phyloP scores from a whole-genome alignment of 2,888 invertebrate genomes.

The Netelia fuscicornis region DNA sequence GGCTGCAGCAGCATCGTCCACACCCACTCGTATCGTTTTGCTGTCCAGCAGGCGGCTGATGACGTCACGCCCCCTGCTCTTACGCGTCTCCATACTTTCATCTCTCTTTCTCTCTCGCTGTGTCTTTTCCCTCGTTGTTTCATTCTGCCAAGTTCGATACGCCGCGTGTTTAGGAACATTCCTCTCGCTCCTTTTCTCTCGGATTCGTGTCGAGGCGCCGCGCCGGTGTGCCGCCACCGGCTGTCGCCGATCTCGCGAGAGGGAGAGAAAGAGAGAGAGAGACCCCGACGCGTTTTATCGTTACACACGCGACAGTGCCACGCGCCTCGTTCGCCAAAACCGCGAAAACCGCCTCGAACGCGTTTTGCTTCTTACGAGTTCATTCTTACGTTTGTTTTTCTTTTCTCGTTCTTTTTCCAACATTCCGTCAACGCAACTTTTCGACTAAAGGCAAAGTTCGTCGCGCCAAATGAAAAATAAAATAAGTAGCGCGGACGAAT shows the following conservation, averaged over 20 bases:
- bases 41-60: conserved; percentile 64
- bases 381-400: conserved; percentile 11
- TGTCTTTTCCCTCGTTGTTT: conserved; percentile 59
- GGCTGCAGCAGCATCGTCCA: conserved; percentile 63
- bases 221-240: conserved; percentile 62
- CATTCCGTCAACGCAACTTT: conserved; percentile 41
- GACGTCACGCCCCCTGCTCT: conserved; percentile 68
- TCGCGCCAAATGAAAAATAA: too few species aligned
- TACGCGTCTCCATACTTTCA: conserved; percentile 40
- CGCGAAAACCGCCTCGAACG: conserved; percentile 38
- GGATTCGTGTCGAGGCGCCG: conserved; percentile 60
- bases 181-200: conserved; percentile 18
- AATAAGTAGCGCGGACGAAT: not conserved
- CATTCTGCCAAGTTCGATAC: conserved; percentile 38
- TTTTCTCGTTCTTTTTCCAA: not conserved
- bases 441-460: not conserved
- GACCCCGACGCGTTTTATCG: conserved; percentile 43
- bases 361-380: conserved; percentile 25
- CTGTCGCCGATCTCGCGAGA: conserved; percentile 55
- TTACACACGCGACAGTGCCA: conserved; percentile 39
- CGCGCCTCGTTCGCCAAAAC: conserved; percentile 23
- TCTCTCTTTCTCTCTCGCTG: conserved; percentile 33
- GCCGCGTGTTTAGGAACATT: conserved; percentile 35
- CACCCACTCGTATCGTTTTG: conserved; percentile 68
- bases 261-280: conserved; percentile 9